These are phyloP conservation scores for Haliaeetus leucogaster DNA, from an alignment of 2,113 vertebrate genomes.

Conservation along the genomic window DNA sequence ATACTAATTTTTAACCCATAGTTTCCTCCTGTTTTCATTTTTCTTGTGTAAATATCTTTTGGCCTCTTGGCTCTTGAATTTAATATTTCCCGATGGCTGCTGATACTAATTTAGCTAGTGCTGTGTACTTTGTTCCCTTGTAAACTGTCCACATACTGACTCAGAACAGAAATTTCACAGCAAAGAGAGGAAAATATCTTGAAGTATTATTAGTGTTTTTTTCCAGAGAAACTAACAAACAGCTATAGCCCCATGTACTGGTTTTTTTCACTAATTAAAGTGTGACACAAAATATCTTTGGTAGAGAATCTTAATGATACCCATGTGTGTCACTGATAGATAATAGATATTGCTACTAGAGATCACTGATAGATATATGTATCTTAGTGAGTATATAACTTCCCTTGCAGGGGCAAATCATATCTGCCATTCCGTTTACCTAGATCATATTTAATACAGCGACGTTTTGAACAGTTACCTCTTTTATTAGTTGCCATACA, in stretches of 20 bases:
- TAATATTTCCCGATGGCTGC: not conserved
- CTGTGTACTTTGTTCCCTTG: not conserved
- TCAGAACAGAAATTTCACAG: not conserved
- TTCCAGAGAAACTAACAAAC: not conserved
- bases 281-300: not conserved
- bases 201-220: not conserved
- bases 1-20: not conserved
- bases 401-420: not conserved
- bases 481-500: not conserved
- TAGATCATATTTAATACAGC: not conserved
- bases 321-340: not conserved
- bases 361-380: not conserved
- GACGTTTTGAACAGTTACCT: not conserved
- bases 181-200: not conserved
- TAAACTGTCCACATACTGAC: not conserved
- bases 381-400: not conserved
- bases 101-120: not conserved
- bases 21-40: not conserved
- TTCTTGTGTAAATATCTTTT: not conserved
- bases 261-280: not conserved
- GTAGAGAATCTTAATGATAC: not conserved
- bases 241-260: fast-evolving
- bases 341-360: not conserved
- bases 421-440: not conserved
- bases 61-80: not conserved